Base-by-base conservation (phyloP, 2,888 invertebrate genomes). In the Desoria tigrina region DNA sequence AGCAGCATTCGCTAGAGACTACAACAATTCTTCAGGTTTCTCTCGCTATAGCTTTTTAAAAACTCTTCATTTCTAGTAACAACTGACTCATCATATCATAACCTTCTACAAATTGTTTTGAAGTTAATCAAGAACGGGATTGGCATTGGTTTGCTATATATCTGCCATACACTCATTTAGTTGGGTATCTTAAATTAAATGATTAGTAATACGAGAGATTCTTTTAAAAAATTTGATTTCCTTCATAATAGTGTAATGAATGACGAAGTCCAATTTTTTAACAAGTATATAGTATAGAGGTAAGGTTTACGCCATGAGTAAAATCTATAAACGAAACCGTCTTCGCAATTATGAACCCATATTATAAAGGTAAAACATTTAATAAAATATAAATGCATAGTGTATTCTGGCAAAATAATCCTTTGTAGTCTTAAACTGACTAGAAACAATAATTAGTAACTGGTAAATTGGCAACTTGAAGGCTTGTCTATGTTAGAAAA, bases 21-120 rank as follows among this genome's bases (percentile, higher is more conserved):
- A 55, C 55, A 55, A 37, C 32, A 55, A 28, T 55, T 32, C 55
- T 55, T 55, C 55, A 55, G 55, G 55, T 32, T 55, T 55, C 23
- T 55, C 55, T 55, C 21, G 14, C 55, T 55, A 28, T 32, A 55
- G 11, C 16, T 55, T 11, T 55, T 24, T 37, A 55, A 14, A 24
- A 4, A 45, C 45, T 51, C 51, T 11, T 26, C 26, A 51, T 51
- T 24, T 24, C 51, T 51, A 51, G 21, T 51, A 24, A 49, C 49
- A 49, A 51, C 26, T 51, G 24, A 51, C 51, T 51, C 24, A 51
- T 24, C 51, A 51, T 51, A 51, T 32, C 32, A 11, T 32, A 45
- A 51, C 26, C 21, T 51, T 26, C 51, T 51, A 51, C 51, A 21
- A 51, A 14, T 51, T 23, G 11, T 51, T 26, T 51, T 51, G 7